Percentiles rank a stretch among this genome's conserved stretches.
These are phyloP conservation scores for Meloidogyne floridensis DNA, from an alignment of 1,140 invertebrate species.

Conservation along the genomic window DNA sequence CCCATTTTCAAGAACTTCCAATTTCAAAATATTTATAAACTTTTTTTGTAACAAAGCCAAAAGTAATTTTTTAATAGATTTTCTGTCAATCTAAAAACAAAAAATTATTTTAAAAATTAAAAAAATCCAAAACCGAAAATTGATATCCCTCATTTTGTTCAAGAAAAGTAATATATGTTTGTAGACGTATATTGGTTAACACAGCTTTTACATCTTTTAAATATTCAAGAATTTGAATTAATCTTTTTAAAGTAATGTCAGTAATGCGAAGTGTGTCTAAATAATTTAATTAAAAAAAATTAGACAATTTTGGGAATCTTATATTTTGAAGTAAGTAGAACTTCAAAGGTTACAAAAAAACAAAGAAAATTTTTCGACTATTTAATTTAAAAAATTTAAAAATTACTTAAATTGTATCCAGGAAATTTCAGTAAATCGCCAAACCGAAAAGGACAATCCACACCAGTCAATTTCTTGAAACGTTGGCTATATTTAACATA, in stretches of 20 bases:
- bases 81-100: conserved; percentile 59
- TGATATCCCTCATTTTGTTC: conserved; percentile 51
- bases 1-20: conserved; percentile 42
- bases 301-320: not conserved
- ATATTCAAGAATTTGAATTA: conserved; percentile 46
- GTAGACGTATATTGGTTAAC: conserved; percentile 47
- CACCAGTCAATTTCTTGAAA: conserved; percentile 42
- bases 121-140: conserved; percentile 40
- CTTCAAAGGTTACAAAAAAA: no score
- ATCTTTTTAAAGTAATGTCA: conserved; percentile 52
- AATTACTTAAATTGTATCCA: conserved; percentile 52
- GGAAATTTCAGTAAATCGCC: conserved; percentile 62
- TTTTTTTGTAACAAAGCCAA: conserved; percentile 46
- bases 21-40: conserved; percentile 39
- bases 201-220: conserved; percentile 47
- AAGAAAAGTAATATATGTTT: conserved; percentile 35
- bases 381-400: not conserved
- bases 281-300: not conserved
- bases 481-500: conserved; percentile 39
- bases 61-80: conserved; percentile 58
- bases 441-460: conserved; percentile 55
- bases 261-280: conserved; percentile 57
- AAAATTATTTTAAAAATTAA: not conserved
- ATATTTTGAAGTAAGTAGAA: no score
- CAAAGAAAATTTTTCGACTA: no score